Percentiles rank a stretch among this genome's conserved stretches.
These are phyloP conservation scores for Corythornis cristatus DNA, from an alignment of 2,113 vertebrate genomes.

Conservation along the genomic window DNA sequence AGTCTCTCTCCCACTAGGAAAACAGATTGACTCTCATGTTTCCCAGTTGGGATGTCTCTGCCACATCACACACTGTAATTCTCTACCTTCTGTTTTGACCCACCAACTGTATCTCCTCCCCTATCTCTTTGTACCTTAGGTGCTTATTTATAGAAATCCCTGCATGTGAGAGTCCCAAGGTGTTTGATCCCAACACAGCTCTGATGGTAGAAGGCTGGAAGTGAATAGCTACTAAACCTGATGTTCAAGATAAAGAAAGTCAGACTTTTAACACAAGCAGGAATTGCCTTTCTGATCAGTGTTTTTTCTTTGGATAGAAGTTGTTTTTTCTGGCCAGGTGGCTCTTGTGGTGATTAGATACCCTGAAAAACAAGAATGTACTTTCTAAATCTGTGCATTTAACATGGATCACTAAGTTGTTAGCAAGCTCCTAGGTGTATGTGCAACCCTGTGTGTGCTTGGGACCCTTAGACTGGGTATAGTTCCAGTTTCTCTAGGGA, in stretches of 20 bases:
- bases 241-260: background rate
- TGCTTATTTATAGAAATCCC: background rate
- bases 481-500: background rate
- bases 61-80: background rate
- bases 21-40: too few species aligned
- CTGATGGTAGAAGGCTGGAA: background rate
- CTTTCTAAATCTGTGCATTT: background rate
- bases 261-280: background rate
- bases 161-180: background rate
- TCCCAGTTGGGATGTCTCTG: background rate
- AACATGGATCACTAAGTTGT: background rate
- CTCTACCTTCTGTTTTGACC: background rate
- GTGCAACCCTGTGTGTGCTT: background rate
- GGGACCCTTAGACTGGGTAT: background rate
- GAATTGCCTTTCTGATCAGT: background rate
- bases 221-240: background rate
- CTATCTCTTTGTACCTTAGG: fast-evolving
- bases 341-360: background rate
- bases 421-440: background rate
- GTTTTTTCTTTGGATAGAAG: background rate
- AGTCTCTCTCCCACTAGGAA: background rate
- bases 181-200: background rate
- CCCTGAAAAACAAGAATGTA: background rate
- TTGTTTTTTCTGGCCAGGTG: background rate
- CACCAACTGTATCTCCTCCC: background rate